Conservation (phyloP, 1,140 invertebrate genomes). For the Brachionus paranguensis region DNA sequence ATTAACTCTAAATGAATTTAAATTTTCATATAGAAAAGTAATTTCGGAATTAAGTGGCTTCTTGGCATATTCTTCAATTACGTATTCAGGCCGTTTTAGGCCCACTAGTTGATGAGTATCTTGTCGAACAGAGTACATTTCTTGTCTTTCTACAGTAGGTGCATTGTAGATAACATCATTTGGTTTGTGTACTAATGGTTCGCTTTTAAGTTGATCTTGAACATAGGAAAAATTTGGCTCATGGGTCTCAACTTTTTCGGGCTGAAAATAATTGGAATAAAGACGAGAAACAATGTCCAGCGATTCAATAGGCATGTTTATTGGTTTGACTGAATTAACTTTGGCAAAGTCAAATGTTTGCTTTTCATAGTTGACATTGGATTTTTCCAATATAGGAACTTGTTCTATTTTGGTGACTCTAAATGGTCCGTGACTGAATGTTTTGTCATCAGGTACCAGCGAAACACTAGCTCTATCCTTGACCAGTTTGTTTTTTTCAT, state of each 20-base stretch:
- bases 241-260: not conserved
- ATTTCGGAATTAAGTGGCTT: not conserved
- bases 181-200: not conserved
- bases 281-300: not conserved
- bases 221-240: not conserved
- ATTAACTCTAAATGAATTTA: not conserved
- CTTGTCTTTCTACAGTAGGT: not conserved
- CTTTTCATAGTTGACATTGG: not conserved
- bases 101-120: not conserved
- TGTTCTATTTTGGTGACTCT: not conserved
- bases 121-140: not conserved
- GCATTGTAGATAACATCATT: not conserved
- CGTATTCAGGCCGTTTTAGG: not conserved
- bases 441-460: not conserved
- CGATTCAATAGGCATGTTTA: not conserved
- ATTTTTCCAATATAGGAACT: not conserved
- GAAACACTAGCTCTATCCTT: not conserved
- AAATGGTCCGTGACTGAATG: not conserved
- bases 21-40: not conserved
- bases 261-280: not conserved
- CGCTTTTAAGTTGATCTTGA: not conserved
- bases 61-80: slow-evolving; percentile 16
- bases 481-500: not conserved
- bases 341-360: not conserved
- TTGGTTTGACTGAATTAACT: not conserved